These are phyloP conservation scores for Campoletis sonorensis DNA, from an alignment of 1,140 invertebrate species.

Conservation along the genomic window DNA sequence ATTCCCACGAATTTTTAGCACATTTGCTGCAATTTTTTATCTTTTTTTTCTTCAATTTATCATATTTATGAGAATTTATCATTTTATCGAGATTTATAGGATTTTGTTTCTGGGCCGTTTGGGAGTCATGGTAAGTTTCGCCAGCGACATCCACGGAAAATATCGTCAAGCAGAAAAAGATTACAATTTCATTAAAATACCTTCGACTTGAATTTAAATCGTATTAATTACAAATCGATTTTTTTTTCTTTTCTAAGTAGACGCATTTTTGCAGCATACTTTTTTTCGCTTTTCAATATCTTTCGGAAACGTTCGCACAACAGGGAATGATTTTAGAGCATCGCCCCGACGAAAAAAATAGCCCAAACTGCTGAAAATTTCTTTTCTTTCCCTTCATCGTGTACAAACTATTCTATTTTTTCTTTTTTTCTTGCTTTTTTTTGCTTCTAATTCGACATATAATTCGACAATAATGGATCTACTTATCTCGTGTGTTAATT, in stretches of 20 bases:
- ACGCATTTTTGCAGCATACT: too few species aligned
- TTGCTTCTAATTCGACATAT: conserved; percentile 37
- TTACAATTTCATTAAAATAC: too few species aligned
- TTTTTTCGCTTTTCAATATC: too few species aligned
- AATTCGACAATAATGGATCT: conserved; percentile 54
- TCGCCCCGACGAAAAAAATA: conserved; percentile 2
- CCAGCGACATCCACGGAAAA: not conserved
- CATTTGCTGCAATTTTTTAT: not conserved
- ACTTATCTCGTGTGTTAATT: conserved; percentile 52
- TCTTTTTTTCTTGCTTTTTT: conserved; percentile 35
- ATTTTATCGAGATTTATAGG: too few species aligned
- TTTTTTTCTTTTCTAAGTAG: too few species aligned
- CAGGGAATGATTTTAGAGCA: too few species aligned
- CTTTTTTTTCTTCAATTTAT: not conserved
- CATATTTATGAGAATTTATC: too few species aligned
- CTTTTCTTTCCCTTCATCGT: conserved; percentile 5
- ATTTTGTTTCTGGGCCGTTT: too few species aligned
- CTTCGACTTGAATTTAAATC: too few species aligned
- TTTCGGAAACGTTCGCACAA: not conserved
- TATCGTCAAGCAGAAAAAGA: too few species aligned
- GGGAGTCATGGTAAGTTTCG: not conserved
- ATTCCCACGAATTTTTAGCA: conserved; percentile 35
- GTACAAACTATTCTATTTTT: conserved; percentile 1
- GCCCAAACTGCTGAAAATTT: not conserved
- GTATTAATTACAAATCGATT: too few species aligned